Percentiles rank a stretch among this genome's conserved stretches.
Conservation (phyloP, 2,113 vertebrate genomes). For the Sinosuthora webbiana region DNA sequence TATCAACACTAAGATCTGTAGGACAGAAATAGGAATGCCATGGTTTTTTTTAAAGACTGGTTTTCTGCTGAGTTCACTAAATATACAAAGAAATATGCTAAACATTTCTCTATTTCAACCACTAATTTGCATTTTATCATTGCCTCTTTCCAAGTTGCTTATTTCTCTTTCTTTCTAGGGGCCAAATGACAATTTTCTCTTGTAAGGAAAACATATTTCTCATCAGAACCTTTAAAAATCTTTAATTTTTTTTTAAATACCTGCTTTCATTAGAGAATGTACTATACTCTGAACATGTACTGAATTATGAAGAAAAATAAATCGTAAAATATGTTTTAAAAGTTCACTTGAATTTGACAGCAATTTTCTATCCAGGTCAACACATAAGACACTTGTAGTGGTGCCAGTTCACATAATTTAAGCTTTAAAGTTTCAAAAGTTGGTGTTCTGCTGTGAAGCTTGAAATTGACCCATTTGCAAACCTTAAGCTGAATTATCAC, state of each 20-base stretch:
- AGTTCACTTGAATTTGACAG: neutral
- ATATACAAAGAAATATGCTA: neutral
- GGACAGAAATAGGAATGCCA: neutral
- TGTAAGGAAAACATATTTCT: neutral
- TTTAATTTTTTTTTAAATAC: neutral
- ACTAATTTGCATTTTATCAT: conserved; percentile 26
- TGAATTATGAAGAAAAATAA: neutral
- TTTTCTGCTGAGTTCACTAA: conserved; percentile 27
- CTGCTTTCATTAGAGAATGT: neutral
- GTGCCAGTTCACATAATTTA: neutral
- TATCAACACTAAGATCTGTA: conserved; percentile 7
- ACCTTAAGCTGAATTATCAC: neutral
- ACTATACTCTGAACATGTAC: neutral
- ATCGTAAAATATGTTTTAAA: neutral
- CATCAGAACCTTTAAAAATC: neutral
- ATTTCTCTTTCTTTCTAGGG: neutral
- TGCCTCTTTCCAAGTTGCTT: neutral
- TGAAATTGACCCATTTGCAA: neutral
- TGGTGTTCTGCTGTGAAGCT: neutral
- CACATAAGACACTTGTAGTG: neutral
- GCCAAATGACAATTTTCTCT: neutral
- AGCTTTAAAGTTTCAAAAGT: neutral
- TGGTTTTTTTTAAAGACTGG: neutral
- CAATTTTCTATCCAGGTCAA: neutral
- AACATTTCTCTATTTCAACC: neutral